A percentile compares a stretch with the other conserved stretches of the same genome.
These are phyloP conservation scores for Drosophila austrosaltans DNA, from an alignment of 2,888 invertebrate species.

Conservation along the genomic window DNA sequence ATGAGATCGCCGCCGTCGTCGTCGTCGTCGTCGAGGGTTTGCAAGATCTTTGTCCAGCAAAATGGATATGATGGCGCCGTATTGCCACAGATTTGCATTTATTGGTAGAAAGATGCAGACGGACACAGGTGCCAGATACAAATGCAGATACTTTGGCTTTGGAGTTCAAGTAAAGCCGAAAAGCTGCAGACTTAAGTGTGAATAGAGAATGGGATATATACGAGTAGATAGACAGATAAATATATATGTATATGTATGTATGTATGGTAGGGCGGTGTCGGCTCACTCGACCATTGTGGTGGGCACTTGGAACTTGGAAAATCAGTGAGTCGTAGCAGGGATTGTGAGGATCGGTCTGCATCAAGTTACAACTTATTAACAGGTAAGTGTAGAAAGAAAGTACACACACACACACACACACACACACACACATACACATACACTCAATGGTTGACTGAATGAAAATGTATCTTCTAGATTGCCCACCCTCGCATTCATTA, in stretches of 20 bases:
- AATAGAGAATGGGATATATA: conserved; percentile 33
- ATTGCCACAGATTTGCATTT: conserved; percentile 60
- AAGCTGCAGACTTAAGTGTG: conserved; percentile 40
- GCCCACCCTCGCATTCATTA: conserved; percentile 31
- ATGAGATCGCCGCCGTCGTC: conserved; percentile 8
- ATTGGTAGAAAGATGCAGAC: conserved; percentile 39
- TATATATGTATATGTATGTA: not conserved
- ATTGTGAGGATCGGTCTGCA: conserved; percentile 47
- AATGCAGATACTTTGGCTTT: conserved; percentile 20
- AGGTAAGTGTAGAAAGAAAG: conserved; percentile 56
- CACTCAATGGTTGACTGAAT: conserved; percentile 29
- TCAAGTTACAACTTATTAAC: conserved; percentile 77
- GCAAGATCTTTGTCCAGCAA: conserved; percentile 48
- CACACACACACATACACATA: no score
- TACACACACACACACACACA: not conserved
- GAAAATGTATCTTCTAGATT: conserved; percentile 28
- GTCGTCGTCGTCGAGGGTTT: conserved; percentile 23
- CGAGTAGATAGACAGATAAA: conserved; percentile 19
- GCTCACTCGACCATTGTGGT: conserved; percentile 65
- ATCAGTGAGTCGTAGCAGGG: conserved; percentile 55
- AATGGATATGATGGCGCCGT: conserved; percentile 59
- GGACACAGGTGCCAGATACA: conserved; percentile 10
- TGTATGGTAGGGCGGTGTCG: conserved; percentile 5
- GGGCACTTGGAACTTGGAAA: conserved; percentile 35
- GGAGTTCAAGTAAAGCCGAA: conserved; percentile 28